Evolutionary conservation across 2,797 vertebrate genomes (phyloP).

Genomic region (Paramormyrops hopkinsi): DNA sequence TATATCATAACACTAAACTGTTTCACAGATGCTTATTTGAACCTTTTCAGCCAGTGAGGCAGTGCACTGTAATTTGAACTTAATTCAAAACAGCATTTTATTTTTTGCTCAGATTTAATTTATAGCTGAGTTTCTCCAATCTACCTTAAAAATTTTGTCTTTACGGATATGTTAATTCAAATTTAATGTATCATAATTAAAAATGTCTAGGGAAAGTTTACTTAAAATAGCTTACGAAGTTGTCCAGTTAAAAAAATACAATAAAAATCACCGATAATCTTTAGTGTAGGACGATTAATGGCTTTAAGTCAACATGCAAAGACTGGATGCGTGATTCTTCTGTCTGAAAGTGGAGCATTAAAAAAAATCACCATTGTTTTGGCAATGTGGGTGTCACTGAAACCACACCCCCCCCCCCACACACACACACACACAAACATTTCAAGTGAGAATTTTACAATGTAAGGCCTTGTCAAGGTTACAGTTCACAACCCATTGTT

Average conservation of each 20-base stretch:
- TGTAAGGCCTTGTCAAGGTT: neutral
- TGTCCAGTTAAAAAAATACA: neutral
- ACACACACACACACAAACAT: neutral
- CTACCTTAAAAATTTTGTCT: neutral
- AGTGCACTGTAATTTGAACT: neutral
- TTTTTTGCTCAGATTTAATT: neutral
- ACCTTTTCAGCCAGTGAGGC: neutral
- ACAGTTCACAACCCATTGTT: neutral
- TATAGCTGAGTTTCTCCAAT: neutral
- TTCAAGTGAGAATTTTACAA: neutral
- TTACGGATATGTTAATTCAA: neutral
- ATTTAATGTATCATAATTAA: neutral
- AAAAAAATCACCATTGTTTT: neutral
- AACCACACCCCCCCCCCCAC: neutral
- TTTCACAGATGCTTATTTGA: slow-evolving; percentile 2
- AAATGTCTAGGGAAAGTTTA: neutral
- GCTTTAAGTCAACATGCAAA: neutral
- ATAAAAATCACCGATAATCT: neutral
- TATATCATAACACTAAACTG: neutral
- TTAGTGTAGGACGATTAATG: neutral
- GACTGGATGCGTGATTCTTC: neutral
- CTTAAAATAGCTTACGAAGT: neutral
- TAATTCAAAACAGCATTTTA: neutral
- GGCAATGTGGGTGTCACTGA: neutral
- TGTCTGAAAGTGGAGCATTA: neutral